Base-by-base conservation (phyloP, 2,888 invertebrate species). In the Fragum whitleyi region DNA sequence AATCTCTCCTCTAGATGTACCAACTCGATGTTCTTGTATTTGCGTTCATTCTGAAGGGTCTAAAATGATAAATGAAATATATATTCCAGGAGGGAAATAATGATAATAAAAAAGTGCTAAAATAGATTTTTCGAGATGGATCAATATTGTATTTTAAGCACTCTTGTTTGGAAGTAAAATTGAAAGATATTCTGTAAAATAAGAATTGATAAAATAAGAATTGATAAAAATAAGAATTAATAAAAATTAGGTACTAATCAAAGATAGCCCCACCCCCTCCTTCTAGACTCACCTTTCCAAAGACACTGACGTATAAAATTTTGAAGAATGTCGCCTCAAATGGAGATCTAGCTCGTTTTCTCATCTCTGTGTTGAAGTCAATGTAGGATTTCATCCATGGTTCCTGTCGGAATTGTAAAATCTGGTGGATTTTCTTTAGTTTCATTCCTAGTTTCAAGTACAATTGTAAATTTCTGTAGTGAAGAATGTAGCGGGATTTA, bases 321-420 rank as follows among this genome's bases (percentile, higher is more conserved):
- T 76, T 68, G 82, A 83, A 83, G 80, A 94, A 91, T 78, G 90
- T 80, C 91, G 94, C 86, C 88, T 23, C 91, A 47, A 68, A 72
- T 42, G 16, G 83, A 91, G 79, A 90, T 79, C 91, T 94, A 85
- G n/a, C n/a, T n/a, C n/a, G n/a, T n/a, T n/a, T n/a, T n/a, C n/a
- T n/a, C n/a, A n/a, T n/a, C n/a, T n/a, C 51, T 9, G 88, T 90
- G 77, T 91, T 87, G 9, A 91, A 85, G 32, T 90, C 86, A 0
- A 93, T 92, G 74, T 93, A 94, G 1, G 85, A 61, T 75, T 92
- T 91, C 36, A 94, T 83, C 92, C 93, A 94, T 87, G n/a, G n/a
- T n/a, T n/a, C n/a, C n/a, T n/a, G n/a, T n/a, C n/a, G n/a, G n/a
- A n/a, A n/a, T n/a, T n/a, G n/a, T n/a, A n/a, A n/a, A n/a, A n/a